phyloP scores from a whole-genome alignment of 2,113 vertebrate genomes.

The Sphaerodactylus townsendi region DNA sequence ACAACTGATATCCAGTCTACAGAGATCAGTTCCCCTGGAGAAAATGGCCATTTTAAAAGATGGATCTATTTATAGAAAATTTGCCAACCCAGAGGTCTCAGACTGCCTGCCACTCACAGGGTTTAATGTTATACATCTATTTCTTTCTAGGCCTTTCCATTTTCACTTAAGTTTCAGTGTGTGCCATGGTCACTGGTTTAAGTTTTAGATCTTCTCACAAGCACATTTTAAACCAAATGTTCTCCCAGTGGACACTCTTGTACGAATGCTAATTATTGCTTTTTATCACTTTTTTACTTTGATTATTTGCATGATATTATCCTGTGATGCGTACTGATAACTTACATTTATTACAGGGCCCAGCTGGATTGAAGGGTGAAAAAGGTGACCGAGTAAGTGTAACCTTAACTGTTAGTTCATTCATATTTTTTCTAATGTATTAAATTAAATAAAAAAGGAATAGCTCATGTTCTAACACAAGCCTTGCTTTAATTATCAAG shows the following conservation, averaged over 20 bases:
- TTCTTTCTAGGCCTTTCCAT: not conserved
- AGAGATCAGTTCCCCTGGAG: too few relatives aligned
- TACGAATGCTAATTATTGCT: not conserved
- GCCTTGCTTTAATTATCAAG: slow-evolving; percentile 71
- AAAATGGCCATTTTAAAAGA: too few relatives aligned
- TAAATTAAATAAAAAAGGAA: slow-evolving; percentile 29
- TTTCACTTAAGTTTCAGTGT: not conserved
- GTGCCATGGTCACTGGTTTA: not conserved
- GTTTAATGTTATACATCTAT: not conserved
- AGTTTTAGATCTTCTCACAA: not conserved
- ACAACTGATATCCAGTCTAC: too few relatives aligned
- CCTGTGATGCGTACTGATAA: not conserved
- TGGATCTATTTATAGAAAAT: not conserved
- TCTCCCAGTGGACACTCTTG: too few relatives aligned
- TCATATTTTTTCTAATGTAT: slow-evolving; percentile 13
- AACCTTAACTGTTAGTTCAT: slow-evolving; percentile 23
- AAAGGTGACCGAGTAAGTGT: slow-evolving; percentile 95
- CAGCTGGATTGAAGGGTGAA: slow-evolving; percentile 88
- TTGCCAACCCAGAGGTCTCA: not conserved
- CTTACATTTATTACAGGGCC: slow-evolving; percentile 79
- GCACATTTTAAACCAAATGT: not conserved
- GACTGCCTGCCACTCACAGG: not conserved
- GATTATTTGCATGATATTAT: not conserved
- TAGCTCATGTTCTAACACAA: slow-evolving; percentile 43
- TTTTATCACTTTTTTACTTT: not conserved